Evolutionary conservation across 2,888 invertebrate species (phyloP).

Genomic region (Psococerastis gibbosa): DNA sequence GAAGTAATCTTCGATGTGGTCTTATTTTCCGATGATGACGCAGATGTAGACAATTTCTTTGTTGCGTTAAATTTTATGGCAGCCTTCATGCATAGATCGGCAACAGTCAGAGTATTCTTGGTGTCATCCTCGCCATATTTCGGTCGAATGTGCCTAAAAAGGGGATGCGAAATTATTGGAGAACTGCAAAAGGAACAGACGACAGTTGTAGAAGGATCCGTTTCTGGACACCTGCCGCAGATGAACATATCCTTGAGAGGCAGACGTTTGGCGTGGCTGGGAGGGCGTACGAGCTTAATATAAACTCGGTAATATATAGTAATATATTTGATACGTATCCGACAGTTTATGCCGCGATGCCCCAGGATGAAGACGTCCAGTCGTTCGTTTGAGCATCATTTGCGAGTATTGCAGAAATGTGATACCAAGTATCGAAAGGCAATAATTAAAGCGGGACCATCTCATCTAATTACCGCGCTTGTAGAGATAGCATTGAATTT

Average conservation of each 20-base stretch:
- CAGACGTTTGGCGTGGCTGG: background rate
- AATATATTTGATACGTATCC: too few relatives aligned
- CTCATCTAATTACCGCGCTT: too few relatives aligned
- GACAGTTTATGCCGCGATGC: too few relatives aligned
- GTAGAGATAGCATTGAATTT: too few relatives aligned
- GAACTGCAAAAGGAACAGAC: constrained; percentile 60
- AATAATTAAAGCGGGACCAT: too few relatives aligned
- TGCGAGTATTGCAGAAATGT: too few relatives aligned
- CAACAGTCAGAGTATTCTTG: too few relatives aligned
- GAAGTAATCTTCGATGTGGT: background rate
- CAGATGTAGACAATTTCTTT: background rate
- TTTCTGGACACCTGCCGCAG: constrained; percentile 59
- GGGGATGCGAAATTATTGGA: constrained; percentile 59
- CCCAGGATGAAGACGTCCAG: too few relatives aligned
- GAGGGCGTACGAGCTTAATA: background rate
- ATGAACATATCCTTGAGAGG: constrained; percentile 42
- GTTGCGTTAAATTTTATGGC: constrained; percentile 21
- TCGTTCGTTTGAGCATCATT: too few relatives aligned
- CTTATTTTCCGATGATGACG: background rate
- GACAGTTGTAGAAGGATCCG: constrained; percentile 54
- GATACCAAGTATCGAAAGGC: too few relatives aligned
- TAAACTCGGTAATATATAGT: too few relatives aligned
- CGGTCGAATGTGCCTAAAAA: constrained; percentile 48
- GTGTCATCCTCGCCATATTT: constrained; percentile 29
- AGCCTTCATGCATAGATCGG: constrained; percentile 24